Conservation (phyloP, 1,140 invertebrate genomes). For the Vanessa atalanta region DNA sequence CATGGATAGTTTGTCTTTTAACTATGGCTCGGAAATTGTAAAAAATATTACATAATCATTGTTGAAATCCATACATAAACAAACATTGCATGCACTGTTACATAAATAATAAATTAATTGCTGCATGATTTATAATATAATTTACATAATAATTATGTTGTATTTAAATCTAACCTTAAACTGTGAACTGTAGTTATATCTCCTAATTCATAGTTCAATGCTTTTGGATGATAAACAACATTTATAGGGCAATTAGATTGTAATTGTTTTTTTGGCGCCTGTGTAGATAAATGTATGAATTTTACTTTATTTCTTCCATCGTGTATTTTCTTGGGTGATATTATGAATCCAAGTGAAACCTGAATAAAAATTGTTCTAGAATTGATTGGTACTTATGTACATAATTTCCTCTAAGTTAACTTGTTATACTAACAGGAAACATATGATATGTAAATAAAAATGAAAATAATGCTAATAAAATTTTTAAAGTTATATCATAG, state of each 20-base stretch:
- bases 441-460: background rate
- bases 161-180: constrained; percentile 19
- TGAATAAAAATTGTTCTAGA: background rate
- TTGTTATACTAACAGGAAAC: background rate
- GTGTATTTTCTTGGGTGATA: background rate
- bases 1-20: too few species aligned
- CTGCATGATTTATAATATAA: too few species aligned
- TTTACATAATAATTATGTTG: background rate
- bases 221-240: constrained; percentile 3
- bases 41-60: too few species aligned
- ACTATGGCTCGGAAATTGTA: too few species aligned
- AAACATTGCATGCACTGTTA: too few species aligned
- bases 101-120: too few species aligned
- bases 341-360: background rate
- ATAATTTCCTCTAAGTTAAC: background rate
- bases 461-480: background rate
- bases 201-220: constrained; percentile 24
- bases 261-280: background rate
- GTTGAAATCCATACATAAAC: too few species aligned
- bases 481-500: background rate
- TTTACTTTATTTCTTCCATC: background rate
- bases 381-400: background rate
- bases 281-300: background rate
- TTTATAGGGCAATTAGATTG: constrained; percentile 15
- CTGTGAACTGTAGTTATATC: constrained; percentile 22